Evolutionary conservation across 2,888 invertebrate species (phyloP).

Genomic region (Melanchra persicariae): DNA sequence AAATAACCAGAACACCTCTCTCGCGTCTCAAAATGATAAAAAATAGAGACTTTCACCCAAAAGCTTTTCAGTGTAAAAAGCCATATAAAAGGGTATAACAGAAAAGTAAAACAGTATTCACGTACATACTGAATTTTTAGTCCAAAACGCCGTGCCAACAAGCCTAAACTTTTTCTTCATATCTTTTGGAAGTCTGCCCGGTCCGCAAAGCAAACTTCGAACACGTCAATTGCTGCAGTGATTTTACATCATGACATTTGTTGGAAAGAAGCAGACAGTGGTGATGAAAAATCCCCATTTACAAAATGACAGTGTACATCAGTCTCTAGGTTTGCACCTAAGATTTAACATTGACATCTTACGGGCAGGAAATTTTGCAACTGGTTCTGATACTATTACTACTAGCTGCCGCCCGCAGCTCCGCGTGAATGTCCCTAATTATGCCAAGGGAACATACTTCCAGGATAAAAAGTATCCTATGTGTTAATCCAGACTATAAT

Average conservation of each 20-base stretch:
- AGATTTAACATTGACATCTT: neutral
- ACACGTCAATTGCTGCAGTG: constrained; percentile 26
- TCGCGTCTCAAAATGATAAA: neutral
- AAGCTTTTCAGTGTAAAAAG: constrained; percentile 25
- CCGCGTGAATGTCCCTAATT: no score
- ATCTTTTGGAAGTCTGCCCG: constrained; percentile 43
- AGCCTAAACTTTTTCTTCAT: constrained; percentile 32
- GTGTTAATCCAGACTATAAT: no score
- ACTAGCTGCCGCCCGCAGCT: no score
- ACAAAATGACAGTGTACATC: neutral
- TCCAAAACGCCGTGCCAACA: constrained; percentile 27
- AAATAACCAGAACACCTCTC: no score
- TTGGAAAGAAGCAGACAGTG: neutral
- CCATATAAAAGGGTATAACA: neutral
- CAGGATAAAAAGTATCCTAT: no score
- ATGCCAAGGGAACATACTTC: no score
- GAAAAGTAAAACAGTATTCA: constrained; percentile 30
- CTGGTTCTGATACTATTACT: no score
- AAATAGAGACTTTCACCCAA: neutral
- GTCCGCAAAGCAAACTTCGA: neutral
- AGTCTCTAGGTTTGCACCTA: neutral
- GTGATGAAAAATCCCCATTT: neutral
- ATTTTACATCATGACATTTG: neutral
- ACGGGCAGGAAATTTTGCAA: no score
- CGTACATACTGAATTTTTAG: constrained; percentile 33